Conservation (phyloP, 2,113 vertebrate genomes). For the Podiceps cristatus region DNA sequence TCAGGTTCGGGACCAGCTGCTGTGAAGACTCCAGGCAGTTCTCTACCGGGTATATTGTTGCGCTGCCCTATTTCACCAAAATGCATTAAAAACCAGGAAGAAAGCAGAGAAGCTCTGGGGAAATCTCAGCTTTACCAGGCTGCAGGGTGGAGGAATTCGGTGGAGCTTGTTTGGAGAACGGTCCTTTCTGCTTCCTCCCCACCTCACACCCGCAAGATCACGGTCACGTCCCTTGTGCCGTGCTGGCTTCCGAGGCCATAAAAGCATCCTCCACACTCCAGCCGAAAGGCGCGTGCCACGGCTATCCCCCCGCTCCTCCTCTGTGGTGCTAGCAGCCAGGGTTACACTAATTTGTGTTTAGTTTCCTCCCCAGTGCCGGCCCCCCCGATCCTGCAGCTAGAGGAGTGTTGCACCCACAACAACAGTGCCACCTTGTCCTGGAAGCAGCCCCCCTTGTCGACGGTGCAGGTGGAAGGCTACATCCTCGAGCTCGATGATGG, state of each 20-base stretch:
- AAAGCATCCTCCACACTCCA: accelerated
- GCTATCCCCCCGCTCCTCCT: not conserved
- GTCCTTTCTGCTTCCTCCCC: not conserved
- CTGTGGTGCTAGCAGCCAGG: constrained; percentile 1
- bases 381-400: constrained; percentile 94
- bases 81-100: not conserved
- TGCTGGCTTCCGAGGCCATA: not conserved
- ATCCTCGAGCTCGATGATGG: constrained; percentile 98
- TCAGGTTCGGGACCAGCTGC: not conserved
- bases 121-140: not conserved
- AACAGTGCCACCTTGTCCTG: constrained; percentile 97
- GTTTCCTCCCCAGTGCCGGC: constrained; percentile 90
- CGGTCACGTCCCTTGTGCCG: accelerated
- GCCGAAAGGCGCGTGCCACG: accelerated
- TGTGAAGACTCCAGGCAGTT: not conserved
- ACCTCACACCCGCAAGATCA: accelerated
- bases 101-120: not conserved
- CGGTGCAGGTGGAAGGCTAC: constrained; percentile 92
- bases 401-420: constrained; percentile 97
- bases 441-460: constrained; percentile 96
- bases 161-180: not conserved
- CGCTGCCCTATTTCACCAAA: not conserved
- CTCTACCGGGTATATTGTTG: accelerated
- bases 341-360: constrained; percentile 75
- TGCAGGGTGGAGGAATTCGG: accelerated